Evolutionary conservation across 1,140 invertebrate genomes (phyloP).

Genomic region (Lordiphosa clarofinis): DNA sequence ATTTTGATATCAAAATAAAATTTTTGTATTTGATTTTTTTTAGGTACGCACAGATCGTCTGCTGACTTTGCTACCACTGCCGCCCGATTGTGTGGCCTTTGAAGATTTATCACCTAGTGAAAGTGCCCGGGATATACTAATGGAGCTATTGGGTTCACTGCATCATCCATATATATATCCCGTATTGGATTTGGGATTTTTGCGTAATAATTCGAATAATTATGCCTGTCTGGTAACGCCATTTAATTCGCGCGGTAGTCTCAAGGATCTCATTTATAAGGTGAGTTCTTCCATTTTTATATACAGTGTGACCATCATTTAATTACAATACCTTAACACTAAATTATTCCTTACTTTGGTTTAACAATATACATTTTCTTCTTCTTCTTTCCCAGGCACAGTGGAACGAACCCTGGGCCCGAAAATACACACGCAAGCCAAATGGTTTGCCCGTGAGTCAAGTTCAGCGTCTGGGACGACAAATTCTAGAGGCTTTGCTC

Average conservation of each 20-base stretch:
- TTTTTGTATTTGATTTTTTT: background rate
- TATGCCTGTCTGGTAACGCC: conserved; percentile 89
- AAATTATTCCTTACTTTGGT: too few relatives aligned
- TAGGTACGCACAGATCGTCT: conserved; percentile 86
- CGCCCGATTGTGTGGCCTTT: conserved; percentile 81
- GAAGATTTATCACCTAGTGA: conserved; percentile 81
- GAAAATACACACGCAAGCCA: conserved; percentile 85
- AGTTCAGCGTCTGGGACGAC: conserved; percentile 91
- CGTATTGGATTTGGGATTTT: conserved; percentile 88
- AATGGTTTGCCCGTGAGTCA: conserved; percentile 87
- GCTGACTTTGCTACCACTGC: conserved; percentile 87
- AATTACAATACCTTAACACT: too few relatives aligned
- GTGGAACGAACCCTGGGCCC: conserved; percentile 86
- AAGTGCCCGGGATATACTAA: conserved; percentile 82
- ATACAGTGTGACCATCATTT: too few relatives aligned
- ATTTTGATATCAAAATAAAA: background rate
- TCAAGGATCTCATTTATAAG: conserved; percentile 94
- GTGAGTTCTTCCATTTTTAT: too few relatives aligned
- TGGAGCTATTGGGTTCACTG: conserved; percentile 90
- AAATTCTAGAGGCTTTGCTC: conserved; percentile 92
- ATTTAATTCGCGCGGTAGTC: conserved; percentile 89
- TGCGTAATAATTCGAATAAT: conserved; percentile 81
- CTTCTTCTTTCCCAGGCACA: conserved; percentile 51
- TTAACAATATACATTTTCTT: too few relatives aligned
- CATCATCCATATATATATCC: conserved; percentile 96